Evolutionary conservation across 2,888 invertebrate genomes (phyloP).

Genomic region (Lycocerus yunnanus): DNA sequence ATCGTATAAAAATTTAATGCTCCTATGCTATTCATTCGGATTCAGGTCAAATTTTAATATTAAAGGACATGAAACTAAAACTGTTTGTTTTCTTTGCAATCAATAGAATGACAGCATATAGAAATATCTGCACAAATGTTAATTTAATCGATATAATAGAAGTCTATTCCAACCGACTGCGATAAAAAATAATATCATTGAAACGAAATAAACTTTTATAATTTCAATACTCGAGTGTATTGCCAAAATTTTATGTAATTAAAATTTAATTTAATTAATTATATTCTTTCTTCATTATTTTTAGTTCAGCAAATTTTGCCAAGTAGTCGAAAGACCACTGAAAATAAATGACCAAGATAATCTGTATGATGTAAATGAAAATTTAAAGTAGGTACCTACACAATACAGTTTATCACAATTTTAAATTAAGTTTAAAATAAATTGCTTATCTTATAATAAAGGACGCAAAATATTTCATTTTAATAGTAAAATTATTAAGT

Average conservation of each 20-base stretch:
- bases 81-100: not conserved
- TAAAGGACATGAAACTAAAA: not conserved
- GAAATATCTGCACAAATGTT: not conserved
- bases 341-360: not conserved
- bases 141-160: not conserved
- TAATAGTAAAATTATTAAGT: not conserved
- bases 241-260: not conserved
- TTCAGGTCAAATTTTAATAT: not conserved
- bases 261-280: not conserved
- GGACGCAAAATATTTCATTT: not conserved
- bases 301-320: not conserved
- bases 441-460: not conserved
- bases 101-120: not conserved
- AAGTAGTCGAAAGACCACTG: not conserved
- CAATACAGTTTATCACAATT: not conserved
- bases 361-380: not conserved
- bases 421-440: not conserved
- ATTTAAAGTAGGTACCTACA: not conserved
- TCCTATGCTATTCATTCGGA: not conserved
- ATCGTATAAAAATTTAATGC: not conserved
- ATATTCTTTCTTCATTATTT: not conserved
- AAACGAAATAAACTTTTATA: not conserved
- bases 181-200: not conserved
- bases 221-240: not conserved
- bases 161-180: not conserved